Base-by-base conservation (phyloP, 2,888 invertebrate genomes). In the Epiblema foenella region DNA sequence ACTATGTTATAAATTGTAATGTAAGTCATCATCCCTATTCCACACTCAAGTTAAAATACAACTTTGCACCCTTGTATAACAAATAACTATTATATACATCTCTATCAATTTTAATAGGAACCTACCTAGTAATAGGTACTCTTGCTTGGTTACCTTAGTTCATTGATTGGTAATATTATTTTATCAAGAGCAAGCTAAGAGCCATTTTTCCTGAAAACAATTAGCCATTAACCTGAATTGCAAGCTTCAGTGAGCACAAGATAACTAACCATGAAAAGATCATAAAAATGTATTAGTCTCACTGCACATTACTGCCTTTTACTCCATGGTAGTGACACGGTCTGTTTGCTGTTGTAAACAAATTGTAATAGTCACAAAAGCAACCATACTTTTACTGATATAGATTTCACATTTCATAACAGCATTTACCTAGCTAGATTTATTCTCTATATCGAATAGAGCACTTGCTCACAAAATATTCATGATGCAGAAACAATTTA, bases 161-260 rank as follows among this genome's bases (percentile, higher is more conserved):
- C n/a, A 46, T 7, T n/a, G n/a, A 29, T 17, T 17, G 3, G 12
- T 60, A n/a, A n/a, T 60, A 60, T 60, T 24, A 12, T 5, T 29
- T 17, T 49, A 7, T 15, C 33, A 18, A 49, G 51, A 37, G 15
- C 24, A 57, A 66, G 20, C 4, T 8, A 5, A 18, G 20, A 58
- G 37, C 49, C n/a, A 51, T n/a, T 20, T 39, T 7, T 10, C 24
- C 7, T 49, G 12, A 58, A 58, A 58, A 69, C 58, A 69, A 64
- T 69, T 10, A 42, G 64, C 58, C 20, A 24, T 69, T 49, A 63
- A 69, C 37, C 42, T 17, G 3, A 58, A 58, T 51, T 18, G 39
- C 58, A 65, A 42, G 64, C 64, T 59, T 69, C 58, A 42, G 12
- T 46, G 33, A 58, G 15, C 64, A 64, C 12, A 17, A 11, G 18